Evolutionary conservation across 2,888 invertebrate species (phyloP).

Genomic region (Neocrepidodera transversa): DNA sequence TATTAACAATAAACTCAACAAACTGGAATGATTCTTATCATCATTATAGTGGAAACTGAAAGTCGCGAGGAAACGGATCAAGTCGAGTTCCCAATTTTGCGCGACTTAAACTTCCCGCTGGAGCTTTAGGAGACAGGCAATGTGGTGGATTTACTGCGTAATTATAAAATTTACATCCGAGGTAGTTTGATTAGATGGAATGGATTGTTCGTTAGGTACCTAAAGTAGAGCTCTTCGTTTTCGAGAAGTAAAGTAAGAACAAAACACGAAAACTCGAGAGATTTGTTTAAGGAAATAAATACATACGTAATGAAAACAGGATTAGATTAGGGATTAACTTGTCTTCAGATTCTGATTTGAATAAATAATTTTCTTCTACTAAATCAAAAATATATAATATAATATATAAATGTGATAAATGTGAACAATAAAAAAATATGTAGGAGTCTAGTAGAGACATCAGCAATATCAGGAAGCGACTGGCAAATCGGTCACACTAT

Average conservation of each 20-base stretch:
- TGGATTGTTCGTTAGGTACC: conserved; percentile 16
- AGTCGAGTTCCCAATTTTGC: conserved; percentile 35
- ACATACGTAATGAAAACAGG: background rate
- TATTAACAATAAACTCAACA: conserved; percentile 50
- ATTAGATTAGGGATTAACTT: no score
- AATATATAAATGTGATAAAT: no score
- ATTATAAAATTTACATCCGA: conserved; percentile 25
- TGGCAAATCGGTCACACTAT: no score
- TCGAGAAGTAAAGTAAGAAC: background rate
- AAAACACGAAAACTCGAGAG: conserved; percentile 4
- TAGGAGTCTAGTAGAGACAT: no score
- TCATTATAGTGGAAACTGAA: conserved; percentile 35
- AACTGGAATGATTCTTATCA: conserved; percentile 49
- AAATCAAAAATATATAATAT: no score
- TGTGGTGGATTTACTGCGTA: conserved; percentile 18
- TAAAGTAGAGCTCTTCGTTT: conserved; percentile 4
- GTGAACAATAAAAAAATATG: no score
- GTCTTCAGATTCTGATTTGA: no score
- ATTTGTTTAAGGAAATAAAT: background rate
- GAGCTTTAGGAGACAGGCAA: conserved; percentile 12
- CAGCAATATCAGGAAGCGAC: no score
- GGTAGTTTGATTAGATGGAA: conserved; percentile 21
- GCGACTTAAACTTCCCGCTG: conserved; percentile 21
- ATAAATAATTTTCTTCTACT: no score
- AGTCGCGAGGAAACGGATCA: conserved; percentile 31